A percentile compares a stretch with the other conserved stretches of the same genome.
Evolutionary conservation across 2,888 invertebrate genomes (phyloP).

Genomic region (Craniophora ligustri): DNA sequence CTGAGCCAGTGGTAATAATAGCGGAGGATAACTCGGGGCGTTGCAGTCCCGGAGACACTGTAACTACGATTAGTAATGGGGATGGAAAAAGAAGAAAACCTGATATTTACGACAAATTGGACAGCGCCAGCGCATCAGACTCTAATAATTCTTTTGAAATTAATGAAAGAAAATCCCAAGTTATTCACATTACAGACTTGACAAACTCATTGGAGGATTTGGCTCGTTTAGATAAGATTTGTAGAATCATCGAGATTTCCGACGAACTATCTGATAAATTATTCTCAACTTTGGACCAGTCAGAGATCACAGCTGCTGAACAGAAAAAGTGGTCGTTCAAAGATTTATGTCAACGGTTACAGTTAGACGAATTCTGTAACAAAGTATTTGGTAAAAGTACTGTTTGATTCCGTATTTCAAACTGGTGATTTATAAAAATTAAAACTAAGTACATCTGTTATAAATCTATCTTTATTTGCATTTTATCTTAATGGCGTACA

Average conservation of each 20-base stretch:
- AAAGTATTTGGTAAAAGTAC: slow-evolving; percentile 71
- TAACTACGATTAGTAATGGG: slow-evolving; percentile 54
- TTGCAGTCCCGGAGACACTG: slow-evolving; percentile 50
- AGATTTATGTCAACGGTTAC: slow-evolving; percentile 79
- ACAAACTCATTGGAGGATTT: slow-evolving; percentile 79
- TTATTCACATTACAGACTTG: slow-evolving; percentile 75
- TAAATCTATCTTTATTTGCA: slow-evolving; percentile 51
- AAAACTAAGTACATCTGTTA: slow-evolving; percentile 35
- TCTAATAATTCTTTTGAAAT: slow-evolving; percentile 78
- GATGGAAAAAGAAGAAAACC: slow-evolving; percentile 51
- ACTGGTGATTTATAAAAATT: slow-evolving; percentile 36
- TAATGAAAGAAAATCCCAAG: slow-evolving; percentile 74
- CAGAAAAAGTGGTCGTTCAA: slow-evolving; percentile 79
- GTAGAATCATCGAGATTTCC: slow-evolving; percentile 84
- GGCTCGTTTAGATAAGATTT: slow-evolving; percentile 78
- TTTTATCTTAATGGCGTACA: slow-evolving; percentile 38
- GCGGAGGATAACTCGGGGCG: slow-evolving; percentile 50
- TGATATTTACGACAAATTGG: slow-evolving; percentile 82
- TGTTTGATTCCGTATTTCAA: slow-evolving; percentile 11
- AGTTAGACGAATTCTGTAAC: slow-evolving; percentile 81
- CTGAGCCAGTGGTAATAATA: slow-evolving; percentile 23
- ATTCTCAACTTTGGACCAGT: slow-evolving; percentile 68
- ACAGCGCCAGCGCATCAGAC: slow-evolving; percentile 75
- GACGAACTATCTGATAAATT: slow-evolving; percentile 81
- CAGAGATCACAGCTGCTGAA: slow-evolving; percentile 14